Evolutionary conservation across 2,797 vertebrate species (phyloP).

Genomic region (Acanthurus lineatus): DNA sequence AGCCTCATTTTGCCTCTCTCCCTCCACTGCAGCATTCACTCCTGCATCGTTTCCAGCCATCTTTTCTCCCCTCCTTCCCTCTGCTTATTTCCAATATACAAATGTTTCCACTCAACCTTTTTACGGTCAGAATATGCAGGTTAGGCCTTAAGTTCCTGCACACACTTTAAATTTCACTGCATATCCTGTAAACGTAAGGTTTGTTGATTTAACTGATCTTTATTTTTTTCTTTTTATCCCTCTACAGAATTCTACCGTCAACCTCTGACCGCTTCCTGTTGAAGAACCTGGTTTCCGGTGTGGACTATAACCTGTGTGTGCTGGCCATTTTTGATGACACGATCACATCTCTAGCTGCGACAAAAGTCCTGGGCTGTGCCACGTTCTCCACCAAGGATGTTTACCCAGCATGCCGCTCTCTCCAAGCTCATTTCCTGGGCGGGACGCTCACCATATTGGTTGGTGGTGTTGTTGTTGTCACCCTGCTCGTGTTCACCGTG

Average conservation of each 20-base stretch:
- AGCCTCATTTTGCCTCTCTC: conserved; percentile 75
- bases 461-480: conserved; percentile 92
- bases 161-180: conserved; percentile 1
- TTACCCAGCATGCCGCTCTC: conserved; percentile 90
- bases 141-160: not conserved
- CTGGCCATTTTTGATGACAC: conserved; percentile 92
- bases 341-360: conserved; percentile 89
- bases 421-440: conserved; percentile 93
- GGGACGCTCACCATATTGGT: conserved; percentile 93
- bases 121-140: conserved; percentile 24
- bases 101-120: conserved; percentile 19
- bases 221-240: conserved; percentile 14
- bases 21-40: conserved; percentile 64
- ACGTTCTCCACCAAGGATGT: conserved; percentile 92
- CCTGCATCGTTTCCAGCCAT: conserved; percentile 36
- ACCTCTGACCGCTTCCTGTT: conserved; percentile 90
- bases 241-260: conserved; percentile 90
- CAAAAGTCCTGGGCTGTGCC: conserved; percentile 91
- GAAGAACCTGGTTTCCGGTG: conserved; percentile 91
- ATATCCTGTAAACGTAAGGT: not conserved
- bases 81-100: conserved; percentile 31
- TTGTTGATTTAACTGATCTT: conserved; percentile 40
- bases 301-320: conserved; percentile 93
- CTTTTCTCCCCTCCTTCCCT: conserved; percentile 42
- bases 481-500: conserved; percentile 93